Conservation (phyloP, 2,113 vertebrate genomes). For the Psittacus erithacus region DNA sequence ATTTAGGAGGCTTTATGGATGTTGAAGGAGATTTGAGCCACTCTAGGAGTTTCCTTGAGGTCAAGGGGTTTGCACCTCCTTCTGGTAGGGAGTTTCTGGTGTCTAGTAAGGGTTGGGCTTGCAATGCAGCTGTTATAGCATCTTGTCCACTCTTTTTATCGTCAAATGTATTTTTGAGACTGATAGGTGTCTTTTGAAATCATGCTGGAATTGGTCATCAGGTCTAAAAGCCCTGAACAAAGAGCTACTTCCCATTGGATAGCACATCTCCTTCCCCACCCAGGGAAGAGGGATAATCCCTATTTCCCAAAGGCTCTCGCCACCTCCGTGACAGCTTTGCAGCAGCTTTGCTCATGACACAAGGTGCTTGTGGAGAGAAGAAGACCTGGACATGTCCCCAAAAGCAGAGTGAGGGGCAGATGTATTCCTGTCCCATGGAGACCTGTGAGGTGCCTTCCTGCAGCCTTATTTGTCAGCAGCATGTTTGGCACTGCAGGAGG, state of each 20-base stretch:
- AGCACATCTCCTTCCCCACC: not conserved
- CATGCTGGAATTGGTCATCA: not conserved
- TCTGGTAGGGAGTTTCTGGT: not conserved
- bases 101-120: not conserved
- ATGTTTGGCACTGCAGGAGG: not conserved
- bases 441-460: not conserved
- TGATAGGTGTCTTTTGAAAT: not conserved
- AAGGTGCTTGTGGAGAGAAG: not conserved
- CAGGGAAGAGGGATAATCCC: not conserved
- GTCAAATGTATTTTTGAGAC: not conserved
- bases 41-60: no score
- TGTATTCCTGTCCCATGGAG: rapidly evolving
- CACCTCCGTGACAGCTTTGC: not conserved
- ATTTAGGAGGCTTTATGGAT: not conserved
- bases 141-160: not conserved
- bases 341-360: not conserved
- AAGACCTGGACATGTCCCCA: not conserved
- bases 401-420: not conserved
- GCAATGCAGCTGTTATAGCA: rapidly evolving
- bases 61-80: not conserved
- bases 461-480: not conserved
- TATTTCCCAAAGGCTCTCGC: not conserved
- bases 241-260: not conserved
- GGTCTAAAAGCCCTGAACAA: not conserved
- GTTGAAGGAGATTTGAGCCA: not conserved